Evolutionary conservation across 2,888 invertebrate genomes (phyloP), one percentile per base, ranked within the genome.

Genomic region (Aspidiotus rigidus): DNA sequence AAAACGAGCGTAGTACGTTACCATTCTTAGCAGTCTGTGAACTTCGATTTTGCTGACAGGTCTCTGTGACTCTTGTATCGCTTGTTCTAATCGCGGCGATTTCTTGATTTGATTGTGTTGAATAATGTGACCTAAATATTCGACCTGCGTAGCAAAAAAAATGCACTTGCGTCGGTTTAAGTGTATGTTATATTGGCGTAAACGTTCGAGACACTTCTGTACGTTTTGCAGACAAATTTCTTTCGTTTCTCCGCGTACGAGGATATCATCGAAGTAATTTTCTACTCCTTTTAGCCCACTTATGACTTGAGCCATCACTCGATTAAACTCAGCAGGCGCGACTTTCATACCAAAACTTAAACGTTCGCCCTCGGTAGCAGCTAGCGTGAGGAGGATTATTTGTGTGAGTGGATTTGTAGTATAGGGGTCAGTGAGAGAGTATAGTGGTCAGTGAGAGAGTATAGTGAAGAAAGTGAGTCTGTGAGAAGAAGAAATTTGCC

Each of bases 211-310:
- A 41, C 72, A 72, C 15, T 28, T 44, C 9, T 54, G 8, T 9
- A 72, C 70, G 15, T 70, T 72, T 17, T 13, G 3, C 5, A 13
- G 9, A 49, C 72, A 73, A 69, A 73, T 64, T 69, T 74, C 67
- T 41, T 16, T 17, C 1, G 72, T 71, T 15, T 16, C 15, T 13
- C 73, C 73, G 62, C 72, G 72, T 16, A 74, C 66, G 15, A 72
- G 59, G 10, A 74, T 73, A 55, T 74, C 73, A 64, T 74, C 74
- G 55, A 71, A 73, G 59, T 72, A 72, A 15, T 57, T 59, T 61
- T 44, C 41, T 7, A 49, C 55, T 39, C 60, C 60, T 80, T 59
- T 81, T 81, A 79, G 80, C 49, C 11, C 11, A 10, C 11, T 9
- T 11, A 49, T 10, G 49, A 49, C 11, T 49, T 49, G 49, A 49